phyloP scores from a whole-genome alignment of 2,888 invertebrate species.

The Cecidostiba fungosa region DNA sequence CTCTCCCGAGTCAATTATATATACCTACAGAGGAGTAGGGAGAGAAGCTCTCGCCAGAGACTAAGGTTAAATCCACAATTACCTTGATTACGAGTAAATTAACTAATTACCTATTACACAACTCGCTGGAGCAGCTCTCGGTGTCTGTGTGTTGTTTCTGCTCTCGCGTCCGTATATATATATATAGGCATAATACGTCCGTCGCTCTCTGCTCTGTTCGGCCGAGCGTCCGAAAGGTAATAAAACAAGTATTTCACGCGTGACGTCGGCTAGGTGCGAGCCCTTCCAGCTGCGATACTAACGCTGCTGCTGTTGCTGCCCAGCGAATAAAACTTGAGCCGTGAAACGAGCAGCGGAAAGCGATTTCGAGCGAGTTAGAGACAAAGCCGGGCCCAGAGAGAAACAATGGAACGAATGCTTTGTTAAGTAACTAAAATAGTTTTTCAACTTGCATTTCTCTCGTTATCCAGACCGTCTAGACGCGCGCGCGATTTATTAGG shows the following conservation, averaged over 20 bases:
- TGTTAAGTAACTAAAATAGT: not conserved
- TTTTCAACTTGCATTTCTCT: not conserved
- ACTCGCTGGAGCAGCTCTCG: slow-evolving; percentile 25
- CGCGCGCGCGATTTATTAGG: not conserved
- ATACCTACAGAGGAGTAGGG: not conserved
- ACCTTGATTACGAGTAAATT: slow-evolving; percentile 59
- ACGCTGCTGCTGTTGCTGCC: not conserved
- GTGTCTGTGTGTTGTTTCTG: not conserved
- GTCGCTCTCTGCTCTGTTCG: not conserved
- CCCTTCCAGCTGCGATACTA: slow-evolving; percentile 15
- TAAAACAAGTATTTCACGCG: slow-evolving; percentile 60
- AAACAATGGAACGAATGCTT: slow-evolving; percentile 49
- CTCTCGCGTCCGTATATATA: not conserved
- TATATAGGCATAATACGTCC: too few relatives aligned
- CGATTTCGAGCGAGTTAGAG: slow-evolving; percentile 44
- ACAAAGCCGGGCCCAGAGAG: slow-evolving; percentile 6
- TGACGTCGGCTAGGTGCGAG: slow-evolving; percentile 35
- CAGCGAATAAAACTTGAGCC: slow-evolving; percentile 55
- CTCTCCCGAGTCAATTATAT: slow-evolving; percentile 28
- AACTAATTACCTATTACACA: slow-evolving; percentile 60
- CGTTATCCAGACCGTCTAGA: not conserved
- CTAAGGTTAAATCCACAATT: slow-evolving; percentile 50
- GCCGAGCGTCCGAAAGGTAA: slow-evolving; percentile 43
- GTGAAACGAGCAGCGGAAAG: slow-evolving; percentile 50
- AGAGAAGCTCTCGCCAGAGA: not conserved